Evolutionary conservation across 35 echinoderm and acorn worm genomes (phyloP).

Genomic region (Heliocidaris tuberculata): DNA sequence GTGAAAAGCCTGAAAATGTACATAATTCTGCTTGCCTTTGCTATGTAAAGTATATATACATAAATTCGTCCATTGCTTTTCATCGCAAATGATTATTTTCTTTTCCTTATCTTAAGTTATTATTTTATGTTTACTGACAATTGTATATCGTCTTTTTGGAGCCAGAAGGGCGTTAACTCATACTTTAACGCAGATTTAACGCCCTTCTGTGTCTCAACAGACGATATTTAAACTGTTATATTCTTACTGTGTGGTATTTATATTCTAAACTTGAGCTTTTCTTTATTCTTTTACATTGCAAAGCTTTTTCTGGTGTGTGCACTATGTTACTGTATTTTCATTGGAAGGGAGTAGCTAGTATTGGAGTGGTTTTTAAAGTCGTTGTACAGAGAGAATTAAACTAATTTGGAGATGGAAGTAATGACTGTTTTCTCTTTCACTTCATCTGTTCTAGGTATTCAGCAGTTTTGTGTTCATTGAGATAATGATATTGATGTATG

Average conservation of each 20-base stretch:
- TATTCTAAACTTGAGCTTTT: background rate
- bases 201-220: no score
- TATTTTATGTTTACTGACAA: background rate
- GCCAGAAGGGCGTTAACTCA: no score
- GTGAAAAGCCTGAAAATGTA: background rate
- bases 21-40: background rate
- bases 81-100: background rate
- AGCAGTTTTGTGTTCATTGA: no score
- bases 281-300: background rate
- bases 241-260: background rate
- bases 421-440: background rate
- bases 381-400: conserved; percentile 5
- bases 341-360: background rate
- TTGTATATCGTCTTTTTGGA: background rate
- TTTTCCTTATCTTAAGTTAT: background rate
- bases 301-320: background rate
- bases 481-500: no score
- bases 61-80: background rate
- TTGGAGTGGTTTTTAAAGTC: background rate
- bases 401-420: background rate
- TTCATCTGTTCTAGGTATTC: background rate
- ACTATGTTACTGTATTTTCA: background rate
- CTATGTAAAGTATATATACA: background rate
- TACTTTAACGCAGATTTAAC: no score
- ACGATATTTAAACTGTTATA: background rate